These are phyloP conservation scores for Azorinus chamasolen DNA, from an alignment of 2,888 invertebrate genomes.

Conservation along the genomic window DNA sequence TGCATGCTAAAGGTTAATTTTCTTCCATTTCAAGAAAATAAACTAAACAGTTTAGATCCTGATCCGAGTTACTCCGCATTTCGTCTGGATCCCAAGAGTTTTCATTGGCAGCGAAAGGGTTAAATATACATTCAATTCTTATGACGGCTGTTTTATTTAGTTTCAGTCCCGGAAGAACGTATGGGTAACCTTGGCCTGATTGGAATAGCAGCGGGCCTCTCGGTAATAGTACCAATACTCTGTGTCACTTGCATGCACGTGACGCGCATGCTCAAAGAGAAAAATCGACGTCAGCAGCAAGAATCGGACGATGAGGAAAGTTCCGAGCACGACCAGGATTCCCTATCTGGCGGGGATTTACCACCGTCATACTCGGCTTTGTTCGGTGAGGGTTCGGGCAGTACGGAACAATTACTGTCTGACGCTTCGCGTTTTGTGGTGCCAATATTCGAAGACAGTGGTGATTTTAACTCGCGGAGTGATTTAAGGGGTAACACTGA, in stretches of 20 bases:
- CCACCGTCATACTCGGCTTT: constrained; percentile 56
- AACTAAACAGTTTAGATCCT: too few relatives aligned
- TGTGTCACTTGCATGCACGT: constrained; percentile 60
- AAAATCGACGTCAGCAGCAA: constrained; percentile 10
- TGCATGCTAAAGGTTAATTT: too few relatives aligned
- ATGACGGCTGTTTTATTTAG: background rate
- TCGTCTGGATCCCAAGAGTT: too few relatives aligned
- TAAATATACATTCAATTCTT: too few relatives aligned
- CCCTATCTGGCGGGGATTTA: constrained; percentile 7
- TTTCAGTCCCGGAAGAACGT: background rate
- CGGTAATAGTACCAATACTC: constrained; percentile 51
- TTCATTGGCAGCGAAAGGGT: too few relatives aligned
- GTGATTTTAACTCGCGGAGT: too few relatives aligned
- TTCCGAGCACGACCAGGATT: constrained; percentile 27
- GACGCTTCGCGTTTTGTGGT: background rate
- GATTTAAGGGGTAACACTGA: too few relatives aligned
- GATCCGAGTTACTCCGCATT: too few relatives aligned
- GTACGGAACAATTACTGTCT: constrained; percentile 7
- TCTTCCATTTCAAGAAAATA: too few relatives aligned
- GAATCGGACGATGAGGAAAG: constrained; percentile 21
- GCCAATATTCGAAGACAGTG: too few relatives aligned
- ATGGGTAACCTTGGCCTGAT: constrained; percentile 27
- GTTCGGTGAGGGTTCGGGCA: constrained; percentile 34
- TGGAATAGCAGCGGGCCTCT: constrained; percentile 55
- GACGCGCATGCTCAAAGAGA: constrained; percentile 23